phyloP scores from a whole-genome alignment of 2,113 vertebrate genomes.

The Copsychus sechellarum region DNA sequence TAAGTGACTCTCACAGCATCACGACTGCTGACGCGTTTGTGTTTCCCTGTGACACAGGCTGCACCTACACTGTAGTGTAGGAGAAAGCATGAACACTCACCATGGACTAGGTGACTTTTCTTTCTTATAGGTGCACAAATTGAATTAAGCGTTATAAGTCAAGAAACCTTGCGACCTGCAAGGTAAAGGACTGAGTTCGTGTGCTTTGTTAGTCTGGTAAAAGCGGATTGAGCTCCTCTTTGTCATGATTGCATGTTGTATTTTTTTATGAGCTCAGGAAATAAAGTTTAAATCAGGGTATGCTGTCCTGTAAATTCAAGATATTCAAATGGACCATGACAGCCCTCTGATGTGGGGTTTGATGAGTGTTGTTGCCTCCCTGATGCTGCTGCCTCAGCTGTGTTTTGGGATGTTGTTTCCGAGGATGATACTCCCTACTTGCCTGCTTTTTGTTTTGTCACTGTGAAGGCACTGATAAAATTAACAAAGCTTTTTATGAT shows the following conservation, averaged over 20 bases:
- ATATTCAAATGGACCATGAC: background rate
- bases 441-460: background rate
- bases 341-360: background rate
- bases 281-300: background rate
- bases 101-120: background rate
- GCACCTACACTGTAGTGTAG: fast-evolving
- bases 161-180: background rate
- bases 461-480: background rate
- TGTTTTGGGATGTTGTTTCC: background rate
- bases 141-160: background rate
- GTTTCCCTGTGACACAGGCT: background rate
- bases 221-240: background rate
- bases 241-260: background rate
- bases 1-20: background rate
- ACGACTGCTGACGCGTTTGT: background rate
- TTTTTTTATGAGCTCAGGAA: background rate
- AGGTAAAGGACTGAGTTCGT: background rate
- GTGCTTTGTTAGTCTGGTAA: background rate
- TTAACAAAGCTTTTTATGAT: background rate
- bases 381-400: background rate
- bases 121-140: background rate
- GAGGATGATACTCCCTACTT: background rate
- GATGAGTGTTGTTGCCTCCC: background rate
- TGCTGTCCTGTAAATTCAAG: background rate
- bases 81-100: background rate